A percentile compares a stretch with the other conserved stretches of the same genome.
Evolutionary conservation across 2,797 vertebrate genomes (phyloP).

Genomic region (Smutsia temminckii): DNA sequence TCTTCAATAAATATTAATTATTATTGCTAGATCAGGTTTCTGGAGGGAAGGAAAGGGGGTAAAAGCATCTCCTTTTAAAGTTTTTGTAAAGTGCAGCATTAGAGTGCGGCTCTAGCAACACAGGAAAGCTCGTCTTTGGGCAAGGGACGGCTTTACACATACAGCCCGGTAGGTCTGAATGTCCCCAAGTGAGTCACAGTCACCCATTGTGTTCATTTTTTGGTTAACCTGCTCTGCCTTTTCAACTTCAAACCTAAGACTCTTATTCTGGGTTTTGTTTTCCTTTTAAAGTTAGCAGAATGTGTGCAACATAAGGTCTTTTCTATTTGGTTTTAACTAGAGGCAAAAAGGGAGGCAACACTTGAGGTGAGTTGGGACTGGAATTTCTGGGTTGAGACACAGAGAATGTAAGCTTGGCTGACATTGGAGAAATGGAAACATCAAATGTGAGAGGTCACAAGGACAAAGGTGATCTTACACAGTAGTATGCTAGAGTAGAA

Average conservation of each 20-base stretch:
- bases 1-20: background rate
- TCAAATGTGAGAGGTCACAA: background rate
- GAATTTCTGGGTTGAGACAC: slow-evolving; percentile 5
- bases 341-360: background rate
- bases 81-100: slow-evolving; percentile 70
- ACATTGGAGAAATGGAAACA: slow-evolving; percentile 44
- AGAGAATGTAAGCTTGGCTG: background rate
- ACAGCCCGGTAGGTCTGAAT: slow-evolving; percentile 65
- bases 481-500: background rate
- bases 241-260: slow-evolving; percentile 20
- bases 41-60: background rate
- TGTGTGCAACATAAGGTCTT: background rate
- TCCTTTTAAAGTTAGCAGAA: background rate
- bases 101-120: background rate
- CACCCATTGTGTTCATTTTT: background rate
- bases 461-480: background rate
- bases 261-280: background rate
- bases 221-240: background rate
- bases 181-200: background rate
- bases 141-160: slow-evolving; percentile 69
- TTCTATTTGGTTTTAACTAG: slow-evolving; percentile 19
- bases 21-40: background rate
- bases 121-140: slow-evolving; percentile 63
- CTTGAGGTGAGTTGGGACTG: background rate
- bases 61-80: background rate